Conservation (phyloP, 2,888 invertebrate species). For the Rotaria macrura region DNA sequence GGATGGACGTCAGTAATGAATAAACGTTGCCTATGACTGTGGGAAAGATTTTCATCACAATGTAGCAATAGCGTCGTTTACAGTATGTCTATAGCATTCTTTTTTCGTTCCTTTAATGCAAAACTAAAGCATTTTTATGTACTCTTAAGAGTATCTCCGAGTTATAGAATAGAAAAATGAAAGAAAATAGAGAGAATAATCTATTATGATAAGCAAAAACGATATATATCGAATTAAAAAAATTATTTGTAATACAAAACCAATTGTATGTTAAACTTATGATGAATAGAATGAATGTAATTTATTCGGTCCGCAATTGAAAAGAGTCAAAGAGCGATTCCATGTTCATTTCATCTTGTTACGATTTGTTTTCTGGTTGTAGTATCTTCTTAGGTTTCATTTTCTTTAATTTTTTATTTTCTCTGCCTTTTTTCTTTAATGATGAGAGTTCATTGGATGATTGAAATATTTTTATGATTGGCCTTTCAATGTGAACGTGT, state of each 20-base stretch:
- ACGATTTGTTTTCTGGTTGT: background rate
- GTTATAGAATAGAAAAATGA: background rate
- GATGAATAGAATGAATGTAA: too few relatives aligned
- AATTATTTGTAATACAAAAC: background rate
- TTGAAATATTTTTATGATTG: background rate
- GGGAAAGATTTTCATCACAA: background rate
- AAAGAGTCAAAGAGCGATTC: background rate
- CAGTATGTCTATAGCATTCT: background rate
- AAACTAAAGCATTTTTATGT: background rate
- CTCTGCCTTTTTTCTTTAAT: background rate
- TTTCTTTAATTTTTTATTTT: background rate
- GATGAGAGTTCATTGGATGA: background rate
- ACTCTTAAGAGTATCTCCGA: background rate
- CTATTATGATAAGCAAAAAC: too few relatives aligned
- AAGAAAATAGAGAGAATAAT: too few relatives aligned
- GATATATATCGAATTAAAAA: background rate
- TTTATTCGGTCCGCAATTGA: too few relatives aligned
- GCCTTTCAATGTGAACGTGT: background rate
- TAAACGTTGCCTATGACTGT: background rate
- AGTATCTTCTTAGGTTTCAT: background rate
- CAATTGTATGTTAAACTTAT: background rate
- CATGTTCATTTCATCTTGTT: background rate
- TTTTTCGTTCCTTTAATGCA: background rate
- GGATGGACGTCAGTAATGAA: background rate
- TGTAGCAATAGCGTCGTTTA: background rate